A percentile compares a stretch with the other conserved stretches of the same genome.
Conservation (phyloP, 2,797 vertebrate species). For the Trachurus trachurus region DNA sequence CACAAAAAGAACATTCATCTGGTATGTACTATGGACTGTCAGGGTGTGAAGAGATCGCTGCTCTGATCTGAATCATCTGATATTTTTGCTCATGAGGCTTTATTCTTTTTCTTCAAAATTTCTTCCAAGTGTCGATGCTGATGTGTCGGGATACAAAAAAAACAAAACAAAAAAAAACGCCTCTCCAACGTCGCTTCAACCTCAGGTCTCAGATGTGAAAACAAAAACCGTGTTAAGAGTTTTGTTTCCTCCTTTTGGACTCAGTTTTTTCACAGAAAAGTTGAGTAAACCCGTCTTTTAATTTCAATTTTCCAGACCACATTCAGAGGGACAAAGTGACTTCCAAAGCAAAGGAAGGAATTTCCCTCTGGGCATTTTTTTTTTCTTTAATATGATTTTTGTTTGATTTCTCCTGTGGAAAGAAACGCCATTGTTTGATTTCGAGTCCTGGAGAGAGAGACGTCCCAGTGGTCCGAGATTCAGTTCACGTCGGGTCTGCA, state of each 20-base stretch:
- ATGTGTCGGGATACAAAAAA: conserved; percentile 21
- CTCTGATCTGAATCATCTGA: neutral
- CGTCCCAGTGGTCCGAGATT: neutral
- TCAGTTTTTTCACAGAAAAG: neutral
- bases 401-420: conserved; percentile 2
- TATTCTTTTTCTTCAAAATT: neutral
- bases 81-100: conserved; percentile 8
- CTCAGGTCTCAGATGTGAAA: neutral
- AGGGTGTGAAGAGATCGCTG: neutral
- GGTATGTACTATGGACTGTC: neutral
- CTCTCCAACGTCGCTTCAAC: neutral
- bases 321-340: conserved; percentile 12
- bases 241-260: neutral
- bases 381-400: conserved; percentile 3
- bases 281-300: neutral
- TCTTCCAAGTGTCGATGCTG: conserved; percentile 10
- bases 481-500: conserved; percentile 17
- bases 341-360: neutral
- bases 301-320: neutral
- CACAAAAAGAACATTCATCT: conserved; percentile 41
- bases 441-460: conserved; percentile 7
- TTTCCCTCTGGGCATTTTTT: conserved; percentile 8
- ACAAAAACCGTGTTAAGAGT: conserved; percentile 2
- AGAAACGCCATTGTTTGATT: neutral
- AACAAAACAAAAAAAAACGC: neutral